Percentiles rank a stretch among this genome's conserved stretches.
Evolutionary conservation across 2,797 vertebrate genomes (phyloP).

Genomic region (Ctenosaura bakeri): DNA sequence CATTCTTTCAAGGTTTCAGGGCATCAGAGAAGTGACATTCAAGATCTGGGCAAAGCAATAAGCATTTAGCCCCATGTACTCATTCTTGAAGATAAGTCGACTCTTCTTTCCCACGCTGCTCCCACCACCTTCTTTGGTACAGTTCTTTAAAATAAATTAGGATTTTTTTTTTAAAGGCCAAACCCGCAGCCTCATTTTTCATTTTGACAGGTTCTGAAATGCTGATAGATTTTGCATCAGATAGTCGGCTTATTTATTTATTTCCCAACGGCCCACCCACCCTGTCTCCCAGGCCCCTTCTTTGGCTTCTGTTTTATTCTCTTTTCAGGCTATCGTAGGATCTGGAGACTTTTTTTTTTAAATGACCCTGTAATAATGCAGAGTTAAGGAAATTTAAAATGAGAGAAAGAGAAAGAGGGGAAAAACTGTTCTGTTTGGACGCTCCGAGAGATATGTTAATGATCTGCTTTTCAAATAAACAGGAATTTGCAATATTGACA

Average conservation of each 20-base stretch:
- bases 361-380: conserved; percentile 40
- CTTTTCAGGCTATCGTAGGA: conserved; percentile 40
- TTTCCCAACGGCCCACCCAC: neutral
- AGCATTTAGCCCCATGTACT: conserved; percentile 42
- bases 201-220: conserved; percentile 80
- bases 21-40: conserved; percentile 46
- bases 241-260: conserved; percentile 46
- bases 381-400: conserved; percentile 4
- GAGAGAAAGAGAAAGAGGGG: neutral
- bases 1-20: conserved; percentile 49
- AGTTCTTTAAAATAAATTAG: conserved; percentile 79
- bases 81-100: conserved; percentile 60
- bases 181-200: conserved; percentile 77
- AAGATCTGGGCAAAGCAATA: conserved; percentile 38
- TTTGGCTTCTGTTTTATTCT: conserved; percentile 62
- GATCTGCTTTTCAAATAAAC: conserved; percentile 21
- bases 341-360: conserved; percentile 52
- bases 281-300: conserved; percentile 16
- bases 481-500: neutral
- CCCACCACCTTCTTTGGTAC: conserved; percentile 47
- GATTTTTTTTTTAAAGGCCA: conserved; percentile 82
- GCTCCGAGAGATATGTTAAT: neutral
- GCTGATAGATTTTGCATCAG: conserved; percentile 74
- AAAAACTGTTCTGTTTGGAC: conserved; percentile 42
- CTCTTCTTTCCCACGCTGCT: neutral